These are phyloP conservation scores for Leucophora obtusa DNA, from an alignment of 2,888 invertebrate genomes.

Conservation along the genomic window DNA sequence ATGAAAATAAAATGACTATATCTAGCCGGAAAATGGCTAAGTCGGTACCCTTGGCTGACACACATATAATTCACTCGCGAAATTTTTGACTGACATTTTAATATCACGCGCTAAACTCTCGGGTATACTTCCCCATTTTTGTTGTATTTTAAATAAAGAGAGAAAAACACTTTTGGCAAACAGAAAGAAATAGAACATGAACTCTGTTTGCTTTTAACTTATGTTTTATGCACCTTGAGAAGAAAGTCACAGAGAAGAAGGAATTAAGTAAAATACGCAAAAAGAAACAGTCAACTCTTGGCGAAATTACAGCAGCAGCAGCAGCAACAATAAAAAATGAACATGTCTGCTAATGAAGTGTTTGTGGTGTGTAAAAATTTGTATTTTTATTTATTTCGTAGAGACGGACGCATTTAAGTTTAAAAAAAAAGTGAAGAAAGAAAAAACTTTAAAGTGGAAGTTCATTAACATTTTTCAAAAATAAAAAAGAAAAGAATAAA, in stretches of 20 bases:
- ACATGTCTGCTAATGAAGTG: conserved; percentile 44
- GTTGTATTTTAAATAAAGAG: neutral
- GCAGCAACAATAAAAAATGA: conserved; percentile 26
- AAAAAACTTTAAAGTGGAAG: conserved; percentile 66
- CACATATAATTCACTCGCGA: no score
- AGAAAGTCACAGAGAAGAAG: conserved; percentile 59
- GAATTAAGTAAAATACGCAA: conserved; percentile 41
- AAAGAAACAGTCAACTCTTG: conserved; percentile 8
- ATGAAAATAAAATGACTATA: no score
- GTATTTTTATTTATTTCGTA: conserved; percentile 12
- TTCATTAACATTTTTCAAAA: conserved; percentile 77
- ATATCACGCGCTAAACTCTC: neutral
- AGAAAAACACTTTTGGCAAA: conserved; percentile 43
- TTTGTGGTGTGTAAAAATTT: conserved; percentile 10
- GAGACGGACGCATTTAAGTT: conserved; percentile 32
- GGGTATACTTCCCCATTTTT: conserved; percentile 18
- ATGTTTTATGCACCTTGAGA: conserved; percentile 35
- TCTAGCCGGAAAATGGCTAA: no score
- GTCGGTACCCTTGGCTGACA: no score
- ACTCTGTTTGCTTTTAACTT: conserved; percentile 47
- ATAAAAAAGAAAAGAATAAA: conserved; percentile 59
- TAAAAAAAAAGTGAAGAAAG: conserved; percentile 67
- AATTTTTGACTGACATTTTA: no score
- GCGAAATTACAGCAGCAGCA: neutral
- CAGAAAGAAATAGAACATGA: conserved; percentile 47